A percentile compares a stretch with the other conserved stretches of the same genome.
Evolutionary conservation across 2,888 invertebrate genomes (phyloP).

Genomic region (Periphyllus acericola): DNA sequence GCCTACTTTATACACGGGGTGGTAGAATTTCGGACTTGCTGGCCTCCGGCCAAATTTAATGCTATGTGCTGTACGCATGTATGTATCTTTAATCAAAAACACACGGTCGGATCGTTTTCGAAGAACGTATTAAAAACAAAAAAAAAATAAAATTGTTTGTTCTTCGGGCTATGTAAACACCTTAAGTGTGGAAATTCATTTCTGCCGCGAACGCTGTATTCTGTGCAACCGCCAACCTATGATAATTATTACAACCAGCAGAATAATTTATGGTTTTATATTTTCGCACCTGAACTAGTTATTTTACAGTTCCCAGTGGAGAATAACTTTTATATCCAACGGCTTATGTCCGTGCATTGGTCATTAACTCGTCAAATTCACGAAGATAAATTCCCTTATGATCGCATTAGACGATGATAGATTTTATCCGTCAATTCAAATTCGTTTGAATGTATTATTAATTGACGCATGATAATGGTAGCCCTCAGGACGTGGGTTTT

Average conservation of each 20-base stretch:
- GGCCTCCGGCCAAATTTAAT: slow-evolving; percentile 43
- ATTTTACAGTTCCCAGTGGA: neutral
- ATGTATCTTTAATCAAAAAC: slow-evolving; percentile 31
- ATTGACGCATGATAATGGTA: neutral
- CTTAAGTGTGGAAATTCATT: slow-evolving; percentile 36
- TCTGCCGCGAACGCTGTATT: neutral
- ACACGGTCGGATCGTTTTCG: neutral
- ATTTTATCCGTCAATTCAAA: neutral
- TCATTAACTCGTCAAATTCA: neutral
- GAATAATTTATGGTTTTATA: slow-evolving; percentile 33
- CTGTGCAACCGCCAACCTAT: neutral
- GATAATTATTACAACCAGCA: neutral
- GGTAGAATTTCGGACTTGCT: slow-evolving; percentile 51
- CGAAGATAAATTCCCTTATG: neutral
- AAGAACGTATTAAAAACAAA: neutral
- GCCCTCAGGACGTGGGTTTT: neutral
- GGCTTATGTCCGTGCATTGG: neutral
- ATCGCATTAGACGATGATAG: slow-evolving; percentile 2
- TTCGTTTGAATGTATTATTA: neutral
- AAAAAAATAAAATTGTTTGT: slow-evolving; percentile 45
- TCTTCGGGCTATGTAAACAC: slow-evolving; percentile 57
- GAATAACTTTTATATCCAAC: neutral
- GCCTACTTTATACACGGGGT: slow-evolving; percentile 57
- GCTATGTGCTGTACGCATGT: neutral
- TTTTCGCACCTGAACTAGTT: slow-evolving; percentile 33